Conservation (phyloP, 2,113 vertebrate genomes). For the Serilophus lunatus region DNA sequence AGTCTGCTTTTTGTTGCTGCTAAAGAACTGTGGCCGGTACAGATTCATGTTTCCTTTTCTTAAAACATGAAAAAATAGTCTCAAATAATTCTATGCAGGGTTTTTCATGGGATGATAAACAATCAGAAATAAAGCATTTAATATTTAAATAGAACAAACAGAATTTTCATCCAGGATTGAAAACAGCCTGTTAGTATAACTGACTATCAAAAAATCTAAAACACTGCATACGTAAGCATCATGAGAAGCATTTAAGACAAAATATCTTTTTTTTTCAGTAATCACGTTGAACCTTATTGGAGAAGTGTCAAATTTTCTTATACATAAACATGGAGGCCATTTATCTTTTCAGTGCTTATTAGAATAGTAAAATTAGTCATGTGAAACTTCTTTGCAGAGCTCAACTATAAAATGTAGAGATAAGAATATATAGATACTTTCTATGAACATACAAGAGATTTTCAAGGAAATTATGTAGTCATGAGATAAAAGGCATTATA, state of each 20-base stretch:
- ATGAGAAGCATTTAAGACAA: not conserved
- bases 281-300: not conserved
- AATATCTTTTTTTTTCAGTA: not conserved
- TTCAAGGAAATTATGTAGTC: not conserved
- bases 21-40: not conserved
- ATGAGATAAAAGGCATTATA: not conserved
- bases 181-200: not conserved
- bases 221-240: not conserved
- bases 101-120: not conserved
- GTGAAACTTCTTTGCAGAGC: not conserved
- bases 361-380: not conserved
- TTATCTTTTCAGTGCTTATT: not conserved
- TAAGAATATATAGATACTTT: not conserved
- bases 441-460: not conserved
- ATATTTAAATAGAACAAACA: not conserved
- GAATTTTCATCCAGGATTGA: not conserved
- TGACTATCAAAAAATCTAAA: not conserved
- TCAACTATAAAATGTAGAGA: not conserved
- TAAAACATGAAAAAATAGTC: not conserved
- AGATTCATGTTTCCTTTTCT: not conserved
- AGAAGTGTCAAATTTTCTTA: not conserved
- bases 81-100: not conserved
- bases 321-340: fast-evolving
- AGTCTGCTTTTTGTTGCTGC: not conserved
- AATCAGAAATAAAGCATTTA: not conserved